Conservation (phyloP, 2,797 vertebrate species). For the Chelidonichthys spinosus region DNA sequence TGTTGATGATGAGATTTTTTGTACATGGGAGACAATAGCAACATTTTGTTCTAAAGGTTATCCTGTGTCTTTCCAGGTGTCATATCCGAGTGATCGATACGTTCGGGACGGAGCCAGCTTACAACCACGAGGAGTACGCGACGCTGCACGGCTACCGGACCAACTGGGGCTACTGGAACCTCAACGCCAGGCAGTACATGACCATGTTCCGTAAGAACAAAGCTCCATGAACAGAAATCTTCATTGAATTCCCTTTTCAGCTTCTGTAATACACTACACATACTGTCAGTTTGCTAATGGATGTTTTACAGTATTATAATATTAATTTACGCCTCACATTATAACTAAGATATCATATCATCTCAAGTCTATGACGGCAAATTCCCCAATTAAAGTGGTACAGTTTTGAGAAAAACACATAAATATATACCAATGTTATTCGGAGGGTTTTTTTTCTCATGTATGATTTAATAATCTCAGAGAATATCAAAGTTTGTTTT, state of each 20-base stretch:
- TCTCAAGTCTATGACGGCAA: background rate
- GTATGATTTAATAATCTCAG: no score
- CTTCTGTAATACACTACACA: background rate
- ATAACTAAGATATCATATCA: background rate
- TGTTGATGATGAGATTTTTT: background rate
- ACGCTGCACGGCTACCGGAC: slow-evolving; percentile 94
- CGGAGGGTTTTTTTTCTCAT: no score
- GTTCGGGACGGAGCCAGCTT: slow-evolving; percentile 95
- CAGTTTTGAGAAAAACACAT: background rate
- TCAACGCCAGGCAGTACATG: slow-evolving; percentile 96
- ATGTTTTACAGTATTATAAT: background rate
- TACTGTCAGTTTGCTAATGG: background rate
- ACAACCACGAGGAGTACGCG: slow-evolving; percentile 97
- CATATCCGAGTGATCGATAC: slow-evolving; percentile 96
- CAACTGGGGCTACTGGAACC: slow-evolving; percentile 99
- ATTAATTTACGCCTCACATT: background rate
- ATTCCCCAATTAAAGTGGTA: background rate
- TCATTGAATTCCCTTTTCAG: background rate
- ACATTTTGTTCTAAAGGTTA: background rate
- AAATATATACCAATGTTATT: background rate
- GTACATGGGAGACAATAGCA: background rate
- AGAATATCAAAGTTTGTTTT: no score
- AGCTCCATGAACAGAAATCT: background rate
- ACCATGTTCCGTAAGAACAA: slow-evolving; percentile 98
- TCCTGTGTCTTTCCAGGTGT: slow-evolving; percentile 83